Evolutionary conservation across 1,140 invertebrate species (phyloP), one percentile per base, ranked within the genome.

Genomic region (Macrocentrus cingulum): DNA sequence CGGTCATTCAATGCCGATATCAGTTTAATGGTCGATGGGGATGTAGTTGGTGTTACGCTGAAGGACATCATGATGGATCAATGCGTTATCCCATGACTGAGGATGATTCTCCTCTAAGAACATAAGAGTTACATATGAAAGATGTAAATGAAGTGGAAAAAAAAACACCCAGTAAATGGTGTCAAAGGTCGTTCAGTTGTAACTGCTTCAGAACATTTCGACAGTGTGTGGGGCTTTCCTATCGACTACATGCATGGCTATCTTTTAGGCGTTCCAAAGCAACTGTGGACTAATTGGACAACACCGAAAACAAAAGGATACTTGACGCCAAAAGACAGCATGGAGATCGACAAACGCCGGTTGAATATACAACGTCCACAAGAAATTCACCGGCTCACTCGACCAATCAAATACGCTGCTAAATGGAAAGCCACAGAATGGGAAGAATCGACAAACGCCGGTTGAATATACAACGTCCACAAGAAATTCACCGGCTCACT

Each of bases 121-220:
- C 56, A 13, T 59, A 65, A 23, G 42, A 59, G 29, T 56, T 41
- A 15, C 56, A 65, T 37, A 42, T 49, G 5, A 7, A 37, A 22
- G 66, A 67, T 61, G 58, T 67, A 25, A 16, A 48, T 22, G 2
- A 50, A 29, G 61, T 58, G 9, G 54, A 50, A 25, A 36, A 55
- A 54, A 25, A 36, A n/a, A 15, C 18, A 34, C 45, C 29, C 11
- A 8, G 23, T 54, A 5, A 45, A 53, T 13, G 57, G 57, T 29
- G 57, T 54, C 6, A 59, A 54, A 46, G 57, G 57, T 5, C 4
- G 20, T 32, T 53, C 37, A 6, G 42, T 20, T 46, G 20, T 59
- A 13, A 13, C 39, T 20, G 13, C 22, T 8, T 29, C 46, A n/a
- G 13, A 9, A 20, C 41, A 53, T 23, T 46, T 59, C 16, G 49